Evolutionary conservation across 1,140 invertebrate species (phyloP).

Genomic region (Coelopa frigida): DNA sequence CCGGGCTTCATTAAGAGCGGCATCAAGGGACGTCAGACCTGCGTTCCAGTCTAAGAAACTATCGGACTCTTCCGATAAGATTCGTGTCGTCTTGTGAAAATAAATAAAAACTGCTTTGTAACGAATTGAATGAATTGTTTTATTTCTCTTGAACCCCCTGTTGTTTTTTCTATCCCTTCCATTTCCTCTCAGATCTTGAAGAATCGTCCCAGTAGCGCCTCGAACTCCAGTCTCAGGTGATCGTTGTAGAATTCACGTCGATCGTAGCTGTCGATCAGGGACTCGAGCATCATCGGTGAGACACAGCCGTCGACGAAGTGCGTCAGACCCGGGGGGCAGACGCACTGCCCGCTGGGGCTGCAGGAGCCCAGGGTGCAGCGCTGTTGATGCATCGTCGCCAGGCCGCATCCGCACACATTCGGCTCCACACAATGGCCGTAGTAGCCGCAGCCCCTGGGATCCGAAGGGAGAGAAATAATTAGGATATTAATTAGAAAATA

Average conservation of each 20-base stretch:
- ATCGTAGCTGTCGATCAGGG: slow-evolving; percentile 14
- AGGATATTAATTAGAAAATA: too few species aligned
- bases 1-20: slow-evolving; percentile 57
- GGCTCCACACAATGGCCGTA: slow-evolving; percentile 31
- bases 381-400: slow-evolving; percentile 16
- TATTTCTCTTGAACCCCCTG: background rate
- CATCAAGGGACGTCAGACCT: slow-evolving; percentile 57
- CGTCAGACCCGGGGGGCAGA: slow-evolving; percentile 18
- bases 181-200: slow-evolving; percentile 16
- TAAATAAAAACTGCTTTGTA: too few species aligned
- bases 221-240: slow-evolving; percentile 28
- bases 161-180: background rate
- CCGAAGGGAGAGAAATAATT: too few species aligned
- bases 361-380: slow-evolving; percentile 25
- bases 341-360: slow-evolving; percentile 21
- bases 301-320: slow-evolving; percentile 33
- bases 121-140: background rate
- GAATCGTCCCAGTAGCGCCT: slow-evolving; percentile 27
- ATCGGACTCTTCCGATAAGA: too few species aligned
- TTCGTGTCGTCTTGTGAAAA: too few species aligned
- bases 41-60: slow-evolving; percentile 46
- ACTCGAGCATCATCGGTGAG: background rate
- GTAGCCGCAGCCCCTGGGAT: slow-evolving; percentile 25
- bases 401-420: slow-evolving; percentile 29
- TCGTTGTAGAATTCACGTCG: slow-evolving; percentile 15